Percentiles rank a stretch among this genome's conserved stretches.
phyloP scores from a whole-genome alignment of 1,140 invertebrate genomes.

The Drosophila orena region DNA sequence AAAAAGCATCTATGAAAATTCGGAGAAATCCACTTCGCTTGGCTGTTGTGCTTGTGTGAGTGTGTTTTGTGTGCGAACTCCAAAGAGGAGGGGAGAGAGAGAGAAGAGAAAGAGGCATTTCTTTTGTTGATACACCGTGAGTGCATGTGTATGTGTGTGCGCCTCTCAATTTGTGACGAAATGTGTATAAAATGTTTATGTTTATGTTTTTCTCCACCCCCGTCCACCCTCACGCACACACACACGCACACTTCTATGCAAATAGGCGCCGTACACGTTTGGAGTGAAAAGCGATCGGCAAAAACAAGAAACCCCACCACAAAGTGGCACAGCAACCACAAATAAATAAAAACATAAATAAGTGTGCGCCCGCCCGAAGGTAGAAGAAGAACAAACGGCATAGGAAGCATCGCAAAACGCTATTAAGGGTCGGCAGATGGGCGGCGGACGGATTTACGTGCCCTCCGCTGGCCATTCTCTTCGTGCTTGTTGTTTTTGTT shows the following conservation, averaged over 20 bases:
- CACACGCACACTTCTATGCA: background rate
- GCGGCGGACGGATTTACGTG: conserved; percentile 30
- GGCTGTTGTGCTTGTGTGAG: background rate
- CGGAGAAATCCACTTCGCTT: conserved; percentile 33
- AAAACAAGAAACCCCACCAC: conserved; percentile 22
- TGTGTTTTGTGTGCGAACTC: background rate
- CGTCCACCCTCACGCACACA: too few relatives aligned
- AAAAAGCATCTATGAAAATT: conserved; percentile 41
- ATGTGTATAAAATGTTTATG: conserved; percentile 48
- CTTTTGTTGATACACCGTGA: conserved; percentile 47
- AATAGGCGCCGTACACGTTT: conserved; percentile 11
- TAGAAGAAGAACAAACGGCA: background rate
- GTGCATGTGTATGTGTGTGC: conserved; percentile 29
- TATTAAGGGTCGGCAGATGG: conserved; percentile 24
- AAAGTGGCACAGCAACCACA: conserved; percentile 19
- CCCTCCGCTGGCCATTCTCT: conserved; percentile 33
- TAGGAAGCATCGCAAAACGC: background rate
- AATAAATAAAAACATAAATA: conserved; percentile 12
- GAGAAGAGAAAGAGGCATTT: conserved; percentile 19
- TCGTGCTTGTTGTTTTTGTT: background rate
- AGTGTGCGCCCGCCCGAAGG: background rate
- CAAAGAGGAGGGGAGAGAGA: background rate
- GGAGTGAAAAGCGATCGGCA: conserved; percentile 32
- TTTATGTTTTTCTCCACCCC: conserved; percentile 27
- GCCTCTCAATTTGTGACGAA: conserved; percentile 48